Percentiles rank a stretch among this genome's conserved stretches.
Conservation (phyloP, 2,113 vertebrate species). For the Nothoprocta pentlandii region DNA sequence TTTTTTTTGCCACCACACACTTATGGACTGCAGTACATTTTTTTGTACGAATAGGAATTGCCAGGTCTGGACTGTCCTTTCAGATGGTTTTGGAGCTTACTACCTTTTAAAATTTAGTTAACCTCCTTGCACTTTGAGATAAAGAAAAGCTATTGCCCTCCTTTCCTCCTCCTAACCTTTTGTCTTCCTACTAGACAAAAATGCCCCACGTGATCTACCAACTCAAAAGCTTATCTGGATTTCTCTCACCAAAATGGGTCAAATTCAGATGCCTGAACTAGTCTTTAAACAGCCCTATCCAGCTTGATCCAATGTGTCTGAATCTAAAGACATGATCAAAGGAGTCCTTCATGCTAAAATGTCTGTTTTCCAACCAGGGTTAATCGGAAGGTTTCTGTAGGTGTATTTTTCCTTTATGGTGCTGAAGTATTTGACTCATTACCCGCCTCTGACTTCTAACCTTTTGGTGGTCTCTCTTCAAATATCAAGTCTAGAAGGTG, state of each 20-base stretch:
- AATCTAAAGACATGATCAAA: background rate
- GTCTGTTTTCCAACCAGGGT: background rate
- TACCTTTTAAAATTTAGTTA: background rate
- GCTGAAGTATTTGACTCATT: background rate
- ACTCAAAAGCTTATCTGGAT: fast-evolving
- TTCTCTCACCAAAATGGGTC: background rate
- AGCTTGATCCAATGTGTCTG: background rate
- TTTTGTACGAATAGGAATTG: background rate
- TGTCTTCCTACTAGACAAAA: background rate
- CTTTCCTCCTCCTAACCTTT: background rate
- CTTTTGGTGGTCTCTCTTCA: background rate
- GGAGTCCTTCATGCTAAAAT: background rate
- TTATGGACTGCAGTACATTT: background rate
- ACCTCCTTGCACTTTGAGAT: background rate
- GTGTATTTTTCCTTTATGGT: background rate
- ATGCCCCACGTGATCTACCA: background rate
- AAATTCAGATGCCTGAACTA: background rate
- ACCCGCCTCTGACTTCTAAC: background rate
- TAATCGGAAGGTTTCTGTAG: background rate
- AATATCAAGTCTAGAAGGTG: background rate
- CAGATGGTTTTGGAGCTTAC: background rate
- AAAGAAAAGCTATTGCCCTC: background rate
- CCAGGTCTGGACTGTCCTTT: background rate
- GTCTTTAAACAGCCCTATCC: background rate
- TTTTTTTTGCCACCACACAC: background rate